Evolutionary conservation across 2,888 invertebrate species (phyloP).

Genomic region (Euplexia lucipara): DNA sequence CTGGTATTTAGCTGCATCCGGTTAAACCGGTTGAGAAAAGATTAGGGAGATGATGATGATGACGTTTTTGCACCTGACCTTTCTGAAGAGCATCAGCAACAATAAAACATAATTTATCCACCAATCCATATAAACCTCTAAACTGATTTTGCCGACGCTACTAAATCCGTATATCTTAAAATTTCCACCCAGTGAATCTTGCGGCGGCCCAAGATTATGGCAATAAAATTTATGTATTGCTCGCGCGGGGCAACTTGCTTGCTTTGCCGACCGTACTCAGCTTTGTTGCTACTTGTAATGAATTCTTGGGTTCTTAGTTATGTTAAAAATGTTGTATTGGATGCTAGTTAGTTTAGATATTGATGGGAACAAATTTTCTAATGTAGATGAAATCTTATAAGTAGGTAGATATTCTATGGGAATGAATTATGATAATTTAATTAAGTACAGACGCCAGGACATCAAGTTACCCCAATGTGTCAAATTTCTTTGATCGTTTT

Average conservation of each 20-base stretch:
- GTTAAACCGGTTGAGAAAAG: no score
- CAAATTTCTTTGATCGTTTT: no score
- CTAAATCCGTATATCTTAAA: constrained; percentile 88
- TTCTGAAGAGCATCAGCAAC: no score
- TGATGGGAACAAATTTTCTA: background rate
- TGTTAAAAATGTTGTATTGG: constrained; percentile 58
- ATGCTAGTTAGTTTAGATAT: constrained; percentile 21
- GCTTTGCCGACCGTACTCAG: constrained; percentile 48
- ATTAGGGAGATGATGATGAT: no score
- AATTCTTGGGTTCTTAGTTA: constrained; percentile 49
- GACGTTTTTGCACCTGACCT: no score
- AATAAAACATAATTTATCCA: background rate
- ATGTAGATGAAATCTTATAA: no score
- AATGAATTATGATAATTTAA: no score
- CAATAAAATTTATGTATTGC: constrained; percentile 90
- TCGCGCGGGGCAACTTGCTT: constrained; percentile 73
- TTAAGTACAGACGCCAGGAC: no score
- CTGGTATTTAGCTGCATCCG: no score
- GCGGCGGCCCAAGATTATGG: constrained; percentile 85
- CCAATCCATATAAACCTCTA: background rate
- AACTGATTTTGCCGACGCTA: constrained; percentile 74
- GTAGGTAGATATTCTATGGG: no score
- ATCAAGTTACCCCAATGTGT: no score
- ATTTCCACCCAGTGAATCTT: constrained; percentile 91
- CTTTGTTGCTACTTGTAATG: constrained; percentile 61